Evolutionary conservation across 2,113 vertebrate genomes (phyloP).

Genomic region (Ahaetulla prasina): DNA sequence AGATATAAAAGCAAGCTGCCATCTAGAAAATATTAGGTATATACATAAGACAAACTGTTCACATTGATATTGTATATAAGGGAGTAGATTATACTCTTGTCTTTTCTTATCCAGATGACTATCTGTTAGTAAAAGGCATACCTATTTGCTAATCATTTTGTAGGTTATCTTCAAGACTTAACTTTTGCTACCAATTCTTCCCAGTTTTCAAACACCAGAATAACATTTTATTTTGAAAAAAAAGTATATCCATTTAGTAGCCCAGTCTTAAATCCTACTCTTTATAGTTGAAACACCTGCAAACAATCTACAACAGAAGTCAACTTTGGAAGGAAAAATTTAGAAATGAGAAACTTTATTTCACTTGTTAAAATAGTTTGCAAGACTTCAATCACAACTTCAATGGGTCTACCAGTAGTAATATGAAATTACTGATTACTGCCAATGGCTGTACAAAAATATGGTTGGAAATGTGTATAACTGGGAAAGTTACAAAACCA

Average conservation of each 20-base stretch:
- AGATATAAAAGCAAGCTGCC: conserved; percentile 77
- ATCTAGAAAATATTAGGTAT: conserved; percentile 67
- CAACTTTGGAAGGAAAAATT: not conserved
- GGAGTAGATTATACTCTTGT: conserved; percentile 30
- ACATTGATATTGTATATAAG: conserved; percentile 38
- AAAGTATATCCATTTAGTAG: conserved; percentile 6
- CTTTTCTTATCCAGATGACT: not conserved
- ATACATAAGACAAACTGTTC: conserved; percentile 59
- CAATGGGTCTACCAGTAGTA: not conserved
- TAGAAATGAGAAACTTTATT: not conserved
- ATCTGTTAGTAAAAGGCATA: conserved; percentile 16
- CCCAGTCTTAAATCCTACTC: not conserved
- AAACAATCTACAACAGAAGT: not conserved
- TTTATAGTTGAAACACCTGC: not conserved
- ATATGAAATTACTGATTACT: conserved; percentile 48
- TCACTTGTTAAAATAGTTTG: not conserved
- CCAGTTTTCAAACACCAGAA: conserved; percentile 12
- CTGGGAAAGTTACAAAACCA: not conserved
- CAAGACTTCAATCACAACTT: not conserved
- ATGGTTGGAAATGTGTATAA: not conserved
- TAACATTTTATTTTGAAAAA: conserved; percentile 11
- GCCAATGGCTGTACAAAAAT: conserved; percentile 19
- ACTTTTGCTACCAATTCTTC: not conserved
- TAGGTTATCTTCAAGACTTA: not conserved
- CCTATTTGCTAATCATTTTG: not conserved